Evolutionary conservation across 2,797 vertebrate species (phyloP).

Genomic region (Hemitrygon akajei): DNA sequence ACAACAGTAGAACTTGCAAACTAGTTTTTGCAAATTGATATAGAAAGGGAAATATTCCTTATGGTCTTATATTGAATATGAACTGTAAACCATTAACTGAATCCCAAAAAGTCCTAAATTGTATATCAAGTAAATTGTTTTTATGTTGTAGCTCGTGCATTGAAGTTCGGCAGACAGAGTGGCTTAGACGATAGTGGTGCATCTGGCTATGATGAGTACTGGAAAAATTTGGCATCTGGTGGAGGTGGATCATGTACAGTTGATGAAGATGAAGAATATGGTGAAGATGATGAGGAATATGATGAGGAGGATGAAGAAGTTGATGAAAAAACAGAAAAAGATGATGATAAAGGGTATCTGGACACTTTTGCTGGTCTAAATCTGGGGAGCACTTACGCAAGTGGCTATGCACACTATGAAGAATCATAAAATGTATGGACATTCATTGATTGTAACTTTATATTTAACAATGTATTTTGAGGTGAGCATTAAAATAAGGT

Average conservation of each 20-base stretch:
- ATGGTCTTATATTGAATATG: background rate
- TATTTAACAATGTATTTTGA: conserved; percentile 25
- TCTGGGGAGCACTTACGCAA: conserved; percentile 69
- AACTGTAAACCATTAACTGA: background rate
- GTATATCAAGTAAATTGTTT: conserved; percentile 37
- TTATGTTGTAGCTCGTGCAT: conserved; percentile 68
- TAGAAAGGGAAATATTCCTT: background rate
- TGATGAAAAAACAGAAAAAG: conserved; percentile 66
- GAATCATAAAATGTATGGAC: conserved; percentile 52
- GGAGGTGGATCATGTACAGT: conserved; percentile 53
- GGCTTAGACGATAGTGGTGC: conserved; percentile 68
- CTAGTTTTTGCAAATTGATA: background rate
- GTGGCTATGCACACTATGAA: conserved; percentile 69
- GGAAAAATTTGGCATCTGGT: conserved; percentile 74
- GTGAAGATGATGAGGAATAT: conserved; percentile 49
- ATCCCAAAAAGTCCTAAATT: background rate
- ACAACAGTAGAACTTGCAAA: background rate
- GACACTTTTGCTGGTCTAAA: conserved; percentile 70
- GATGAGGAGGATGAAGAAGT: conserved; percentile 55
- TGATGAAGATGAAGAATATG: conserved; percentile 53
- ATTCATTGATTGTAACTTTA: conserved; percentile 12
- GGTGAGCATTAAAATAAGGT: background rate
- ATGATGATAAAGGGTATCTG: conserved; percentile 66
- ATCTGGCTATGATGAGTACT: conserved; percentile 81
- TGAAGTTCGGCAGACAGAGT: conserved; percentile 86